These are phyloP conservation scores for Holothuria scabra DNA, from an alignment of 53 echinoderm and acorn worm species.

Conservation along the genomic window DNA sequence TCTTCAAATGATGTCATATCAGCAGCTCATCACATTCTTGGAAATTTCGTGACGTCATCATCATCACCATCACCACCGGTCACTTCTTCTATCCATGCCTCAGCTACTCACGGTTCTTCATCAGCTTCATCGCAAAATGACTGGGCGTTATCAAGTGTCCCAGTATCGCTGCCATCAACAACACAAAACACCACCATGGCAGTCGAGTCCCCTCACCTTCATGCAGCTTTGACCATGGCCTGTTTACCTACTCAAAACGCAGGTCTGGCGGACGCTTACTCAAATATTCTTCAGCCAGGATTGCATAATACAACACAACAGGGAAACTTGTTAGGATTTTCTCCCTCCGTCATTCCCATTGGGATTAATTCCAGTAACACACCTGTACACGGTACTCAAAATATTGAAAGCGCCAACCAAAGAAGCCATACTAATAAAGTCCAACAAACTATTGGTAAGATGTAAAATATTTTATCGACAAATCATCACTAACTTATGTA, in stretches of 20 bases:
- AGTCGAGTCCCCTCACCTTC: slow-evolving; percentile 7
- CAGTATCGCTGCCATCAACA: not conserved
- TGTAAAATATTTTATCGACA: not conserved
- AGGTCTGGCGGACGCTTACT: slow-evolving; percentile 2
- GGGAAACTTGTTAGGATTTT: not conserved
- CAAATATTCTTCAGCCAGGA: not conserved
- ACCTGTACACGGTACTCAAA: not conserved
- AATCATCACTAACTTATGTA: too few species aligned
- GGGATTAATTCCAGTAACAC: slow-evolving; percentile 5
- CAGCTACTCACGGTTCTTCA: not conserved
- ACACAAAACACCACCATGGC: slow-evolving; percentile 19
- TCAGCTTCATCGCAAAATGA: not conserved
- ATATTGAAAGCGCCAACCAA: slow-evolving; percentile 5
- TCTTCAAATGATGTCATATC: not conserved
- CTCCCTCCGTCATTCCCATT: not conserved
- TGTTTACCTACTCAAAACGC: slow-evolving; percentile 1
- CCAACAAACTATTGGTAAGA: slow-evolving; percentile 3
- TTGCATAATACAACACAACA: slow-evolving; percentile 9
- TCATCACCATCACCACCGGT: not conserved
- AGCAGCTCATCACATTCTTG: not conserved
- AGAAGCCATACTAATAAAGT: not conserved
- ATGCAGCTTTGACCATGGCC: slow-evolving; percentile 22
- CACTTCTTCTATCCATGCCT: not conserved
- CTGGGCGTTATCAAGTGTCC: slow-evolving; percentile 5
- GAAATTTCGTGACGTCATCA: not conserved